Evolutionary conservation across 2,888 invertebrate species (phyloP).

Genomic region (Thymelicus acteon): DNA sequence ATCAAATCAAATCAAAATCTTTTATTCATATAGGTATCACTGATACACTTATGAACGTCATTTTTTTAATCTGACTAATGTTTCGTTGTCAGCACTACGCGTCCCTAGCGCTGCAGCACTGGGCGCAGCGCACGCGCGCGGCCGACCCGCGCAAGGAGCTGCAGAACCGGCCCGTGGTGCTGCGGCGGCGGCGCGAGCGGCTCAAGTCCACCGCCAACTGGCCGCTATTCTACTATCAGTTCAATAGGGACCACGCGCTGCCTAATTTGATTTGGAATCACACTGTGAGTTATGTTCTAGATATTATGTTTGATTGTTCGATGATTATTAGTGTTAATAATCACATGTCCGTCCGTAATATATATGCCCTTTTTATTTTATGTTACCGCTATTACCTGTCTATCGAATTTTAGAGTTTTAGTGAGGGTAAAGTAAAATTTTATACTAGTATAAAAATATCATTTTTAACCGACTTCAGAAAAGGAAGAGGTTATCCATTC

Average conservation of each 20-base stretch:
- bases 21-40: too few species aligned
- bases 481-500: too few species aligned
- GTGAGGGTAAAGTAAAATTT: too few species aligned
- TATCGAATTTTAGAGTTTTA: too few species aligned
- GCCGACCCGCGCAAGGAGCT: constrained; percentile 80
- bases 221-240: constrained; percentile 97
- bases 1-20: too few species aligned
- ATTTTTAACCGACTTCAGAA: too few species aligned
- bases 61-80: not conserved
- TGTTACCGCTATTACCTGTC: too few species aligned
- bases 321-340: constrained; percentile 17
- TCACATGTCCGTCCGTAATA: too few species aligned
- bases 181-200: constrained; percentile 94
- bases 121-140: constrained; percentile 86
- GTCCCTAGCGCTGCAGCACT: constrained; percentile 79
- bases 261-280: constrained; percentile 99
- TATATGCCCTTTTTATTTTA: too few species aligned
- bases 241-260: constrained; percentile 96
- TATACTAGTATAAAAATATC: too few species aligned
- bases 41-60: too few species aligned
- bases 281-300: constrained; percentile 85
- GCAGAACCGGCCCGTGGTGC: constrained; percentile 94
- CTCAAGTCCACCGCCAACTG: constrained; percentile 96
- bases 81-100: constrained; percentile 67
- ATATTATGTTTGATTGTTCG: not conserved